phyloP scores from a whole-genome alignment of 2,888 invertebrate species.

The Drosophila quinaria region DNA sequence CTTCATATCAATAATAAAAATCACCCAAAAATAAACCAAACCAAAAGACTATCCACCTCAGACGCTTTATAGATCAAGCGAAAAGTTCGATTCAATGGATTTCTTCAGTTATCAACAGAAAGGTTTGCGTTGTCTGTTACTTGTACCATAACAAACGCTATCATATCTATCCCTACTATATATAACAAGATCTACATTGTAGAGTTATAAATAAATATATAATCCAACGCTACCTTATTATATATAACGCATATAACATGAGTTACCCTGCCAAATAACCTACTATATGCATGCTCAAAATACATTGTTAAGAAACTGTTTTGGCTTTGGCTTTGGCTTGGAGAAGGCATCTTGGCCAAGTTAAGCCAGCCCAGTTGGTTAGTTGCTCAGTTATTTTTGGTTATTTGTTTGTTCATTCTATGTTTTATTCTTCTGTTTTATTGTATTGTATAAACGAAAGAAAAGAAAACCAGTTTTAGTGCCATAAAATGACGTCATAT shows the following conservation, averaged over 20 bases:
- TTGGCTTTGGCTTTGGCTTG: background rate
- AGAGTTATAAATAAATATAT: conserved; percentile 24
- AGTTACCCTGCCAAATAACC: conserved; percentile 5
- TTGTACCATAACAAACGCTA: conserved; percentile 51
- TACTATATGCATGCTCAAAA: conserved; percentile 41
- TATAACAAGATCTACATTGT: conserved; percentile 21
- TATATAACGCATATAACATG: conserved; percentile 15
- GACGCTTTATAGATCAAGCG: conserved; percentile 89
- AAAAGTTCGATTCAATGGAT: conserved; percentile 89
- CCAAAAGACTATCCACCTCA: conserved; percentile 86
- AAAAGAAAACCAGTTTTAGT: conserved; percentile 67
- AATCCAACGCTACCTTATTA: conserved; percentile 27
- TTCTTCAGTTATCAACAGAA: conserved; percentile 86
- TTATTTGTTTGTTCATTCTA: conserved; percentile 22
- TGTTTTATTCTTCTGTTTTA: conserved; percentile 25
- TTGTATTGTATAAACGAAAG: conserved; percentile 30
- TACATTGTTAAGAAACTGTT: conserved; percentile 10
- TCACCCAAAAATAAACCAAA: conserved; percentile 17
- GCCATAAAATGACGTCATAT: conserved; percentile 63
- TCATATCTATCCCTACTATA: conserved; percentile 8
- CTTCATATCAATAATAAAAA: conserved; percentile 19
- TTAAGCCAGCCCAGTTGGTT: conserved; percentile 15
- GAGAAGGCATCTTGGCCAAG: conserved; percentile 8
- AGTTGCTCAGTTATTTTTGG: conserved; percentile 18
- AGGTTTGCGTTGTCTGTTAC: conserved; percentile 84